phyloP scores from a whole-genome alignment of 1,140 invertebrate genomes.

The Ceratina japonica region DNA sequence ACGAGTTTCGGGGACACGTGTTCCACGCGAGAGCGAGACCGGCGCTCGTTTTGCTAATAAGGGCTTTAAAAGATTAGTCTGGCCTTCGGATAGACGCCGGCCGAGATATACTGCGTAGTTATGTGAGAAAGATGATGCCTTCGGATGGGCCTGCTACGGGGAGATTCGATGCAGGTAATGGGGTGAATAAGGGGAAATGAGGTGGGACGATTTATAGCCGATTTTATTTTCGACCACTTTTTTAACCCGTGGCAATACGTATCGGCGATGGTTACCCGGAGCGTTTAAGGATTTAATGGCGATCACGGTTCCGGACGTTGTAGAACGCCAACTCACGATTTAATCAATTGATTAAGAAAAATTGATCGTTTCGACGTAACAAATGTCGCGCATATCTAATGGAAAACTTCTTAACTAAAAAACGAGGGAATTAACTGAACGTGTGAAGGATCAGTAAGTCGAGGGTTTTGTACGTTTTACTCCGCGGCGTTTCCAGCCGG shows the following conservation, averaged over 20 bases:
- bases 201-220: background rate
- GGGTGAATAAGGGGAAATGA: background rate
- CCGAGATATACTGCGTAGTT: background rate
- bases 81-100: too few species aligned
- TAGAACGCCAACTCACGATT: too few species aligned
- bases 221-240: background rate
- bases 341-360: too few species aligned
- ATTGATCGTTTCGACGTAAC: too few species aligned
- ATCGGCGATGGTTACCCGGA: too few species aligned
- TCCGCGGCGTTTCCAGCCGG: background rate
- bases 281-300: too few species aligned
- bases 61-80: slow-evolving; percentile 14
- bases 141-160: background rate
- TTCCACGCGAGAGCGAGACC: slow-evolving; percentile 1
- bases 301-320: too few species aligned
- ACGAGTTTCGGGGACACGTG: slow-evolving; percentile 23
- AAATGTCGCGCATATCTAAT: too few species aligned
- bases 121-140: slow-evolving; percentile 1
- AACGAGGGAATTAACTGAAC: too few species aligned
- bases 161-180: background rate
- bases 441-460: background rate
- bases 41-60: slow-evolving; percentile 19
- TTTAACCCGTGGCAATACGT: background rate
- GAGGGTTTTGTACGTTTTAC: slow-evolving; percentile 19
- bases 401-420: too few species aligned